phyloP scores from a whole-genome alignment of 2,797 vertebrate genomes.

The Anguilla megastoma region DNA sequence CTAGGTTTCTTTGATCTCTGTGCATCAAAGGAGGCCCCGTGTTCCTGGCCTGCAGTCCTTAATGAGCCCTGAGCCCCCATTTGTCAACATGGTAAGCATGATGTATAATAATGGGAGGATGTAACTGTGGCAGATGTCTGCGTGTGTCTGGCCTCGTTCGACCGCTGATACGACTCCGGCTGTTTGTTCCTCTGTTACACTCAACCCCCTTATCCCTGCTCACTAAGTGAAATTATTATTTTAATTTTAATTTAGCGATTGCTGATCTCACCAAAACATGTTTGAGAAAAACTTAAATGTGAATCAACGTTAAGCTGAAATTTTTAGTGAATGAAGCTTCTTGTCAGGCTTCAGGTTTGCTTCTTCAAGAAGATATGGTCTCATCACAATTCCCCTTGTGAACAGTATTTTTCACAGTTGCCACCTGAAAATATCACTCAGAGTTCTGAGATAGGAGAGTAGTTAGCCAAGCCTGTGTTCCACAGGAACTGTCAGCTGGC shows the following conservation, averaged over 20 bases:
- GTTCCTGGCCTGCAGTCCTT: background rate
- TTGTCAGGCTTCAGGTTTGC: background rate
- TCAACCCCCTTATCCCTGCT: background rate
- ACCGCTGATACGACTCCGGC: background rate
- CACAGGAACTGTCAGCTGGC: slow-evolving; percentile 16
- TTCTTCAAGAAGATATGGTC: slow-evolving; percentile 11
- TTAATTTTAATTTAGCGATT: background rate
- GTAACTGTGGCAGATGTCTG: background rate
- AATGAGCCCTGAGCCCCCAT: background rate
- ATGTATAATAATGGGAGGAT: background rate
- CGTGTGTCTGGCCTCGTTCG: background rate
- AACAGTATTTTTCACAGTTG: background rate
- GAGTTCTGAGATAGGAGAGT: background rate
- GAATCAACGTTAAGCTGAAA: background rate
- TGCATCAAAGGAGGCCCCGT: background rate
- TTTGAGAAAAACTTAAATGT: background rate
- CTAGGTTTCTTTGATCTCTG: background rate
- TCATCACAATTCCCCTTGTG: background rate
- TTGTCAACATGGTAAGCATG: background rate
- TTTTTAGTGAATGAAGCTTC: background rate
- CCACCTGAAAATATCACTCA: background rate
- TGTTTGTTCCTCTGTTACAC: background rate
- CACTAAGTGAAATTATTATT: background rate
- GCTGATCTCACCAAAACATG: background rate
- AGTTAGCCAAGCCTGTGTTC: background rate